phyloP scores from a whole-genome alignment of 2,113 vertebrate species.

The Beaufortia kweichowensis region DNA sequence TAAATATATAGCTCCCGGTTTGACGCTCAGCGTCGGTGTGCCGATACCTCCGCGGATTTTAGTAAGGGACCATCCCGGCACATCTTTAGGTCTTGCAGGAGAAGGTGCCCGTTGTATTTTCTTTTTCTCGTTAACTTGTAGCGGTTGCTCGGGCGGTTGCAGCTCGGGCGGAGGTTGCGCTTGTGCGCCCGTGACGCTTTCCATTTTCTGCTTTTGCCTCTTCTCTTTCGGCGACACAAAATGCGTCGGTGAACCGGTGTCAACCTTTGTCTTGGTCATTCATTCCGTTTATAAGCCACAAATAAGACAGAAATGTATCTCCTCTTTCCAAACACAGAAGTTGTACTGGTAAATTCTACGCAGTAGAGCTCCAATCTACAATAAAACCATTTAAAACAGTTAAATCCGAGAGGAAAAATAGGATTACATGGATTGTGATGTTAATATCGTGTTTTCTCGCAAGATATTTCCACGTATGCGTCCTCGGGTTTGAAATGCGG shows the following conservation, averaged over 20 bases:
- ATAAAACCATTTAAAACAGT: background rate
- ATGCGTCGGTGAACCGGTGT: conserved; percentile 72
- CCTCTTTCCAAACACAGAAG: conserved; percentile 50
- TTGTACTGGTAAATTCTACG: conserved; percentile 21
- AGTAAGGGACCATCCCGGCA: conserved; percentile 85
- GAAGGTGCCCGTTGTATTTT: conserved; percentile 88
- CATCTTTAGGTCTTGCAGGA: conserved; percentile 87
- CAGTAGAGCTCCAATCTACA: background rate
- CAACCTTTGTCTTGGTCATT: conserved; percentile 85
- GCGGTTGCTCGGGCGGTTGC: conserved; percentile 51
- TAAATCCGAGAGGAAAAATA: background rate
- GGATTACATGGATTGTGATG: background rate
- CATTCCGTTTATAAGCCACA: conserved; percentile 71
- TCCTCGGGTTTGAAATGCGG: background rate
- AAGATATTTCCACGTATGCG: background rate
- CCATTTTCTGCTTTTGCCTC: conserved; percentile 78
- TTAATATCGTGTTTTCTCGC: background rate
- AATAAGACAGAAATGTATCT: conserved; percentile 59
- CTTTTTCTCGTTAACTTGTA: conserved; percentile 74
- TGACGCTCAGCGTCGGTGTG: conserved; percentile 73
- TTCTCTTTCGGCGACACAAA: conserved; percentile 76
- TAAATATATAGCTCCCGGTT: conserved; percentile 76
- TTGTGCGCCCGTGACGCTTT: conserved; percentile 68
- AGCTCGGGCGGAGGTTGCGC: conserved; percentile 59
- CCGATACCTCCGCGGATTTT: conserved; percentile 82